Base-by-base conservation (phyloP, 2,113 vertebrate genomes). In the Nesogale talazaci region DNA sequence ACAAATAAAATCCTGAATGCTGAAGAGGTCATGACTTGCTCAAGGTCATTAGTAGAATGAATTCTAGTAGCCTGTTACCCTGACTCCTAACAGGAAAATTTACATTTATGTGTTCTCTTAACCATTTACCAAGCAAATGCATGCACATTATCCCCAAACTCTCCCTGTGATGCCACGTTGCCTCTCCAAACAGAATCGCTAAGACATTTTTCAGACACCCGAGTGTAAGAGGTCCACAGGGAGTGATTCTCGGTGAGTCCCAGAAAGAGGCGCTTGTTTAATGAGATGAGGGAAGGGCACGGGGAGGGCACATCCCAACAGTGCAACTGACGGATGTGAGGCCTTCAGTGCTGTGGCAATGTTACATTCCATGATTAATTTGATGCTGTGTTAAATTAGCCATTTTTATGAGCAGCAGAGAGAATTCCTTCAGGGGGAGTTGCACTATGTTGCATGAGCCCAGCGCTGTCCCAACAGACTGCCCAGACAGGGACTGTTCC, bases 341-440 rank as follows among this genome's bases (percentile, higher is more conserved):
- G 87, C 63, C 76, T 36, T 69, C 11, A 1, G 78, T 70, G 84
- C 82, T 63, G 27, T 23, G 69, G 78, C 89, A 83, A 89, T 82
- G 36, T 76, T 61, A 40, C 3, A 0, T 92, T n/a, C 52, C 81
- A 80, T 94, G 81, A 89, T 92, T 93, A 96, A 94, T 86, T 91
- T 83, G 91, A 78, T 91, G 78, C 46, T 57, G 89, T 88, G 94
- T 92, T 92, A 92, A 89, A 85, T 91, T 89, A 91, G 82, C 69
- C 72, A 81, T 93, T 88, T 89, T 94, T 90, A 90, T 80, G 90
- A 93, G 81, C 67, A 63, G 63, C 70, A 85, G 75, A 90, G 82
- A 89, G 88, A 40, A 88, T 82, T 72, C 70, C 65, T 95, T 93
- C 57, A 14, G 57, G 74, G 78, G 46, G 27, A 90, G 72, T 9